Base-by-base conservation (phyloP, 2,797 vertebrate species). In the Tympanoctomys barrerae region DNA sequence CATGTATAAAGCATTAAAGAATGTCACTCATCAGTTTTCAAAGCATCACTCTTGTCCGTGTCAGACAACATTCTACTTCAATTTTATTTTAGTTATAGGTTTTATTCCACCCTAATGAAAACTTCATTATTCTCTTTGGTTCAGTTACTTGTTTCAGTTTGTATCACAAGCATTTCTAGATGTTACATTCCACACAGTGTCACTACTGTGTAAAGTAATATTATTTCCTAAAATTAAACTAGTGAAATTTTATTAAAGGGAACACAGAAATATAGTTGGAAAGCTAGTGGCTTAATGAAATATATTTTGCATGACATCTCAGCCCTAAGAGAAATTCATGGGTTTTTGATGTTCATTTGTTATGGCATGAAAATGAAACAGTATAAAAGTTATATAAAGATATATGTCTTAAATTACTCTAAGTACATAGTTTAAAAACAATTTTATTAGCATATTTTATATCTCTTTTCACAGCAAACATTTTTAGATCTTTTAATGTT, bases 281-380 rank as follows among this genome's bases (percentile, higher is more conserved):
- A 94, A 87, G 24, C 28, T 64, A 57, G 13, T 46, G 85, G 79
- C 85, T 70, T 88, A 84, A 83, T 89, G 24, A 59, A 91, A 49
- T 39, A 1, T 21, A 91, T 81, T 89, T 89, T 2, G n/a, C 73
- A 28, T 22, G 39, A 75, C 2, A 59, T 61, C 3, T 31, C 24
- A 83, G 18, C 24, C 61, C 39, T 92, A 19, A 87, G 31, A 24
- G 26, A 73, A 64, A 31, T 57, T 89, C 52, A 84, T 77, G 1
- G 0, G 54, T 90, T 87, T 64, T 52, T 33, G 6, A 54, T 57
- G 6, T 80, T 93, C 7, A 91, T 94, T 89, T 42, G 16, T 77
- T 93, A 92, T 31, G 70, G 1, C 7, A 26, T 64, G 11, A 83
- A 73, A 82, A 82, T 82, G 31, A 90, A 82, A 79, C 1, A 82